Conservation (phyloP, 2,888 invertebrate genomes). For the Xanthorhoe designata region DNA sequence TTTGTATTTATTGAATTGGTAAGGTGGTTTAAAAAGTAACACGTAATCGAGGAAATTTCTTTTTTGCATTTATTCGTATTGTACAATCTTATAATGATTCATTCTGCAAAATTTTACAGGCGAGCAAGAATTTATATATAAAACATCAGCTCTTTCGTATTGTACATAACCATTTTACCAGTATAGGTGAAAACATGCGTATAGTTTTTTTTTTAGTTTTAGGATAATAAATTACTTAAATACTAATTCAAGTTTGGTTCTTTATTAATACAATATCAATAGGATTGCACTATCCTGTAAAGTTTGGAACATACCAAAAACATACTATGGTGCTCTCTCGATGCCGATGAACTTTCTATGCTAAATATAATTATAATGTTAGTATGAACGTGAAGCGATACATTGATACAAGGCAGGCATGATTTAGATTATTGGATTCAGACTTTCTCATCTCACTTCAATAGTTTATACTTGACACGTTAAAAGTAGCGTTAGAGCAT, state of each 20-base stretch:
- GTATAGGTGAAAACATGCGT: constrained; percentile 87
- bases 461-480: constrained; percentile 45
- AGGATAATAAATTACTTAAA: constrained; percentile 86
- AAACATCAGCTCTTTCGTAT: constrained; percentile 85
- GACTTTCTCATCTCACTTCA: constrained; percentile 70
- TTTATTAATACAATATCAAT: constrained; percentile 86
- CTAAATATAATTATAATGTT: constrained; percentile 73
- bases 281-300: constrained; percentile 84
- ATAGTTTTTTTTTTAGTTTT: constrained; percentile 83
- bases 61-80: constrained; percentile 86
- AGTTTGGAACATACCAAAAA: constrained; percentile 81
- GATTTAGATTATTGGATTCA: constrained; percentile 61
- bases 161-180: constrained; percentile 85
- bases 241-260: constrained; percentile 86
- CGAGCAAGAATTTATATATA: constrained; percentile 87
- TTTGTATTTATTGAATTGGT: background rate
- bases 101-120: constrained; percentile 86
- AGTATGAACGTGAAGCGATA: constrained; percentile 75
- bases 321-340: constrained; percentile 79
- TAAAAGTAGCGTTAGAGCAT: constrained; percentile 44
- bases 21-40: constrained; percentile 49
- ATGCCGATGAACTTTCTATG: constrained; percentile 85
- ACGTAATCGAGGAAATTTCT: constrained; percentile 82
- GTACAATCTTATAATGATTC: constrained; percentile 86
- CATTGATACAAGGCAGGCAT: constrained; percentile 79